Evolutionary conservation across 2,888 invertebrate species (phyloP).

Genomic region (Dilophus febrilis): DNA sequence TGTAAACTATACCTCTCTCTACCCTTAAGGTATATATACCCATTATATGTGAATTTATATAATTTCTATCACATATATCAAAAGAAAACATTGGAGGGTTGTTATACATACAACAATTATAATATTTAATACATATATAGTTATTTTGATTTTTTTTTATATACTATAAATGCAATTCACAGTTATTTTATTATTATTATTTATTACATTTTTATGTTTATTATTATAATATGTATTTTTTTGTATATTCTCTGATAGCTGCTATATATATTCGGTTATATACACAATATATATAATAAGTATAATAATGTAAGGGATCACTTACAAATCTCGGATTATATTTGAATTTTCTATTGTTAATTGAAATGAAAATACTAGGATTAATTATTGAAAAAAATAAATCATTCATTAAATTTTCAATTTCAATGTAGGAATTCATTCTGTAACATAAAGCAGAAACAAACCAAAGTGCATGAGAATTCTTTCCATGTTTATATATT

Average conservation of each 20-base stretch:
- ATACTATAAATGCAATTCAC: not conserved
- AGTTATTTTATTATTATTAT: not conserved
- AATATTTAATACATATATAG: not conserved
- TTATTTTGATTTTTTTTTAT: not conserved
- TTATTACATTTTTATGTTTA: not conserved
- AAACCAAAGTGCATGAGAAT: too few relatives aligned
- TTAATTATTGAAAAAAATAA: not conserved
- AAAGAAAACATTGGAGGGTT: conserved; percentile 1
- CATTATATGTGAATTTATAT: conserved; percentile 1
- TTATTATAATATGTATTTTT: too few relatives aligned
- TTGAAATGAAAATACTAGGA: not conserved
- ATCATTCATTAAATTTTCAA: conserved; percentile 2
- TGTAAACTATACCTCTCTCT: too few relatives aligned
- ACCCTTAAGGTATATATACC: conserved; percentile 1
- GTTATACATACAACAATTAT: not conserved
- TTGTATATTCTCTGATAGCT: too few relatives aligned
- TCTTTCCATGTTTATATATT: too few relatives aligned
- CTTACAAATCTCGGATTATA: conserved; percentile 6
- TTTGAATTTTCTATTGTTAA: conserved; percentile 3
- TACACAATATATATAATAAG: too few relatives aligned
- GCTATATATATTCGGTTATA: too few relatives aligned
- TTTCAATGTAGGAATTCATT: too few relatives aligned
- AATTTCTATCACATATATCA: conserved; percentile 1
- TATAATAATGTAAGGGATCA: too few relatives aligned
- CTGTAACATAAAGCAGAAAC: too few relatives aligned